A percentile compares a stretch with the other conserved stretches of the same genome.
Conservation (phyloP, 1,140 invertebrate genomes). For the Dolichoris vasculosae region DNA sequence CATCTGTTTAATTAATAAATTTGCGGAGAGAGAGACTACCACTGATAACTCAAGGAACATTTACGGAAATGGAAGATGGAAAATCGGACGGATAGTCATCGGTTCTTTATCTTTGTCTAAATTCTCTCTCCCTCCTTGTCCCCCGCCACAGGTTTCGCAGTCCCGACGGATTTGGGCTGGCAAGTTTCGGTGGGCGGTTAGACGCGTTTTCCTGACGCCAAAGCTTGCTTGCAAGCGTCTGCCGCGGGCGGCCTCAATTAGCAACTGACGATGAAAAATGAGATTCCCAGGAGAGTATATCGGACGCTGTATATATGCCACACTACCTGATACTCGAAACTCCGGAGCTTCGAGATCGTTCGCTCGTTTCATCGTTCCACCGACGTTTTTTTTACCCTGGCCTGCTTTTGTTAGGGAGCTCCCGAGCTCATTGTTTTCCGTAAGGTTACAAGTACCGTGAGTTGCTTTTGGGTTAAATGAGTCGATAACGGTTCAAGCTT, state of each 20-base stretch:
- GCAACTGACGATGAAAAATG: slow-evolving; percentile 57
- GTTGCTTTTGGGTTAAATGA: not conserved
- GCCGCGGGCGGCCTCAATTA: slow-evolving; percentile 48
- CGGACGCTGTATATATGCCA: not conserved
- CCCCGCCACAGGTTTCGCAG: not conserved
- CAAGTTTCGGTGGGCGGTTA: slow-evolving; percentile 37
- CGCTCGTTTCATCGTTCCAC: not conserved
- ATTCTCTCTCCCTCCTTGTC: not conserved
- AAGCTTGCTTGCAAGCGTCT: slow-evolving; percentile 8
- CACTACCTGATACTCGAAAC: not conserved
- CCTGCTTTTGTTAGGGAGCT: not conserved
- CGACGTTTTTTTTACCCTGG: not conserved
- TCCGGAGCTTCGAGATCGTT: not conserved
- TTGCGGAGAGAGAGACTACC: slow-evolving; percentile 1
- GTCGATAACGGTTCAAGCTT: not conserved
- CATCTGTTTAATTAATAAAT: slow-evolving; percentile 52
- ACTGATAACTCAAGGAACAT: not conserved
- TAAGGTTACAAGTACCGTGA: not conserved
- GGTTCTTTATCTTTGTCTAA: slow-evolving; percentile 24
- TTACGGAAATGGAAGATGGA: slow-evolving; percentile 22
- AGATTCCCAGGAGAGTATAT: slow-evolving; percentile 45
- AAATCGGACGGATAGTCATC: slow-evolving; percentile 31
- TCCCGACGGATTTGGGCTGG: slow-evolving; percentile 36
- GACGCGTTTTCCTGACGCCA: slow-evolving; percentile 38
- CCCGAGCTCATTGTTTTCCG: not conserved